phyloP scores from a whole-genome alignment of 2,113 vertebrate genomes.

The Centropus unirufus region DNA sequence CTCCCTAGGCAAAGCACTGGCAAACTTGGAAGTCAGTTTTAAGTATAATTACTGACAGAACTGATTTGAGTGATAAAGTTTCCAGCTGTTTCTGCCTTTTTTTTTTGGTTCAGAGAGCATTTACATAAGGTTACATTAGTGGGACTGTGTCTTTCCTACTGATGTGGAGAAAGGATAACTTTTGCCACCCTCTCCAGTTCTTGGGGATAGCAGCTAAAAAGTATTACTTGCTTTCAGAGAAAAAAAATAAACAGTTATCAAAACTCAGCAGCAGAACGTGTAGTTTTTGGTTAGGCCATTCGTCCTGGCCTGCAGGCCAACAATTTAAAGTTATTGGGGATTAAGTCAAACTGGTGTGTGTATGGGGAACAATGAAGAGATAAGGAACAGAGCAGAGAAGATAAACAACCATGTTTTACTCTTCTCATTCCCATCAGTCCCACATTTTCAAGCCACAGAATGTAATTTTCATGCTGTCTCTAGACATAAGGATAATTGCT shows the following conservation, averaged over 20 bases:
- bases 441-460: conserved; percentile 18
- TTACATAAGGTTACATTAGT: neutral
- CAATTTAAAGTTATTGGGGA: neutral
- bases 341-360: neutral
- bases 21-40: neutral
- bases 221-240: neutral
- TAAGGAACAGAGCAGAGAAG: neutral
- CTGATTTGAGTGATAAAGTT: neutral
- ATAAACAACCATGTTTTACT: neutral
- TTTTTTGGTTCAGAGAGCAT: neutral
- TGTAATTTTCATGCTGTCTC: conserved; percentile 44
- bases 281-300: neutral
- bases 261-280: neutral
- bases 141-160: neutral
- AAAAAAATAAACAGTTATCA: neutral
- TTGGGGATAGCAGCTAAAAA: neutral
- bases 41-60: neutral
- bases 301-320: neutral
- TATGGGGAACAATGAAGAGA: neutral
- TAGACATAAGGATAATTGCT: conserved; percentile 54
- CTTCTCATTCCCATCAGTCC: neutral
- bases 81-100: neutral
- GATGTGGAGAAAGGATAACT: neutral
- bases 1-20: neutral
- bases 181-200: neutral